Conservation (phyloP, 1,140 invertebrate genomes). For the Pemphigus obesinymphae region DNA sequence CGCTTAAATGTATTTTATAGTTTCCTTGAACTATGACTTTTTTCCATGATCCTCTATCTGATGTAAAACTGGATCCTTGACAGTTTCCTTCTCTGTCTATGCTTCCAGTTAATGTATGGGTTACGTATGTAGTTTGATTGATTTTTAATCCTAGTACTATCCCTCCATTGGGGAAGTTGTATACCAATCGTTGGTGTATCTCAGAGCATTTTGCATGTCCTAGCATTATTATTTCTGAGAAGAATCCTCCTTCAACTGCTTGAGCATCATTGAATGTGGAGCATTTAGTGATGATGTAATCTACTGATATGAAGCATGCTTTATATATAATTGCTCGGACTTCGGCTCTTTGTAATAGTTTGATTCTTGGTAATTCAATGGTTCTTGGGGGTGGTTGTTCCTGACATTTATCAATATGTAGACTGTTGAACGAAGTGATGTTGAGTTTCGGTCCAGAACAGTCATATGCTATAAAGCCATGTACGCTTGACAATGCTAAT, state of each 20-base stretch:
- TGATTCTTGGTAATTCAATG: neutral
- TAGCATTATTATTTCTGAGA: neutral
- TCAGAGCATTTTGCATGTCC: neutral
- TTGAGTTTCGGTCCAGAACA: neutral
- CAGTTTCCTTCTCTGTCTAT: neutral
- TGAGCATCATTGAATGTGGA: no score
- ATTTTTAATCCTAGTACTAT: neutral
- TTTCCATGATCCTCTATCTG: no score
- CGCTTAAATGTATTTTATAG: neutral
- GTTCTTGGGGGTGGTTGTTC: no score
- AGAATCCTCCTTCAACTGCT: neutral
- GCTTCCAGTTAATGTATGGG: neutral
- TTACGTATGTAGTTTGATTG: neutral
- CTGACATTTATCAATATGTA: no score
- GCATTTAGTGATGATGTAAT: no score
- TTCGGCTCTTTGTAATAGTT: neutral
- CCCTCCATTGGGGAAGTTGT: neutral
- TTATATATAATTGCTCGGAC: neutral
- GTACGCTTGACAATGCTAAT: no score
- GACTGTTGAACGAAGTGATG: neutral
- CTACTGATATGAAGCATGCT: neutral
- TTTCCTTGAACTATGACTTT: slow-evolving; percentile 3
- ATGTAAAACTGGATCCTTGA: neutral
- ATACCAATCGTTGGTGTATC: neutral
- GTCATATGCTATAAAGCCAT: no score